These are phyloP conservation scores for Zaprionus camerounensis DNA, from an alignment of 1,140 invertebrate genomes.

Conservation along the genomic window DNA sequence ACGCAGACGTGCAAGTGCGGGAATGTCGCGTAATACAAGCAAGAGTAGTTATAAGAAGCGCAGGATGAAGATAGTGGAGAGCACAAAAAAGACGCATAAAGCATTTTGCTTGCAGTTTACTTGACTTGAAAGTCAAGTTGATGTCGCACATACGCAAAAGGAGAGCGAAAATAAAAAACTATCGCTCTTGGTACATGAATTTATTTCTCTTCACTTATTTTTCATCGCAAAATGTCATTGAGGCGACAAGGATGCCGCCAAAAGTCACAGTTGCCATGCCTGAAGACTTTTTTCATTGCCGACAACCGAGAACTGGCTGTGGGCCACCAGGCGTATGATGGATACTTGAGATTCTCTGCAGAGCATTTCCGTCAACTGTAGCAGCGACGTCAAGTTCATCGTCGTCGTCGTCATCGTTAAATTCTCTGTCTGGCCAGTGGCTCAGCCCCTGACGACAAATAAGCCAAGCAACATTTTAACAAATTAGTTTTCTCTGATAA, in stretches of 20 bases:
- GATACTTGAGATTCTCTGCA: constrained; percentile 53
- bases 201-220: constrained; percentile 62
- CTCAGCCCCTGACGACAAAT: constrained; percentile 54
- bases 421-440: background rate
- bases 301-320: constrained; percentile 11
- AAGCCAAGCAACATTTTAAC: constrained; percentile 72
- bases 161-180: constrained; percentile 6
- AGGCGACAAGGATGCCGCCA: constrained; percentile 44
- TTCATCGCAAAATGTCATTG: constrained; percentile 58
- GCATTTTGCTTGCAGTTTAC: constrained; percentile 66
- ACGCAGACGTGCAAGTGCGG: background rate
- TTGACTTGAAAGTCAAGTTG: constrained; percentile 60
- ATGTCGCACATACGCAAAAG: constrained; percentile 34
- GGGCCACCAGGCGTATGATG: constrained; percentile 56
- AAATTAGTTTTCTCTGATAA: constrained; percentile 75
- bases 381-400: constrained; percentile 29
- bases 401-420: constrained; percentile 38
- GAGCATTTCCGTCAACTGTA: constrained; percentile 40
- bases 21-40: background rate
- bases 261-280: constrained; percentile 53
- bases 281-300: constrained; percentile 2
- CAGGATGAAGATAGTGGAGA: background rate
- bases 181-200: constrained; percentile 51
- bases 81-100: constrained; percentile 44
- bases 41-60: no score